Conservation (phyloP, 2,113 vertebrate genomes). For the Psittacula cyanocephala region DNA sequence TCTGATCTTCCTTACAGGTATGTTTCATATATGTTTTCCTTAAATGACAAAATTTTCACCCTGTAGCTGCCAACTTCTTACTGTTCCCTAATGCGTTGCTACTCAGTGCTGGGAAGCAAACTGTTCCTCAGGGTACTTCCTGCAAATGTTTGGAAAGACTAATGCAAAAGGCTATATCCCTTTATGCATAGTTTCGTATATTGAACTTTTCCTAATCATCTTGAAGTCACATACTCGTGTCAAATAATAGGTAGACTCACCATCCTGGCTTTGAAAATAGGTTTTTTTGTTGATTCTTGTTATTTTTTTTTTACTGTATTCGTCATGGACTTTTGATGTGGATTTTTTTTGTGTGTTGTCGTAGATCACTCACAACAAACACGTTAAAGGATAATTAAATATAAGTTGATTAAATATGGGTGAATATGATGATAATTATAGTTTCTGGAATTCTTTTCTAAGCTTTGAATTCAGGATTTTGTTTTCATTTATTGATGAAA, state of each 20-base stretch:
- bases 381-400: background rate
- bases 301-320: background rate
- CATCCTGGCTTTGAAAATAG: background rate
- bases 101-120: background rate
- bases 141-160: background rate
- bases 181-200: background rate
- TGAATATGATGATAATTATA: background rate
- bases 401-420: background rate
- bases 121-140: background rate
- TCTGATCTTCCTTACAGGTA: constrained; percentile 82
- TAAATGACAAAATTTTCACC: background rate
- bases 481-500: background rate
- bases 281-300: background rate
- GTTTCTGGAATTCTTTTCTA: background rate
- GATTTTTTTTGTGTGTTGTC: background rate
- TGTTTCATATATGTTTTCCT: background rate
- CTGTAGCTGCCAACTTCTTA: background rate
- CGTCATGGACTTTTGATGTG: background rate
- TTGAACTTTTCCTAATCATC: background rate
- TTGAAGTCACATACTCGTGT: background rate
- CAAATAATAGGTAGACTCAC: background rate
- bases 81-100: background rate
- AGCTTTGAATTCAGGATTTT: background rate
- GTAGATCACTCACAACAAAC: background rate
- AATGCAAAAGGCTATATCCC: background rate